phyloP scores from a whole-genome alignment of 1,140 invertebrate genomes.

The Scaptomyza graminum region DNA sequence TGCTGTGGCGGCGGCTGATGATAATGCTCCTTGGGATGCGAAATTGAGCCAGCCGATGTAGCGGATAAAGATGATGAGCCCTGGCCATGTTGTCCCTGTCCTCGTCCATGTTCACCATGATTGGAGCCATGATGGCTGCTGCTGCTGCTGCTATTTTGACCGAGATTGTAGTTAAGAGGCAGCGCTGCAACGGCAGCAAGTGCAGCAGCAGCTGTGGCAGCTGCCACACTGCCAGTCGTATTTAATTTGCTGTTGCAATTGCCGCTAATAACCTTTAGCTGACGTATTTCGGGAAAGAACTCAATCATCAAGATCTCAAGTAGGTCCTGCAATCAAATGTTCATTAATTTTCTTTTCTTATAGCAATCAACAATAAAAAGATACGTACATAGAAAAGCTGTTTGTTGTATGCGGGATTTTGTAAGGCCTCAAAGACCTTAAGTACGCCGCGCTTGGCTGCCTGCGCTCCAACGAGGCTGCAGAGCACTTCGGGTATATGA shows the following conservation, averaged over 20 bases:
- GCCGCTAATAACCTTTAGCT: slow-evolving; percentile 64
- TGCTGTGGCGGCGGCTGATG: slow-evolving; percentile 38
- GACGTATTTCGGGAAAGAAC: slow-evolving; percentile 89
- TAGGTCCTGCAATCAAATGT: slow-evolving; percentile 86
- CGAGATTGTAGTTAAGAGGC: slow-evolving; percentile 44
- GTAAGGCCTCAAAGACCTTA: slow-evolving; percentile 94
- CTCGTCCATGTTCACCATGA: background rate
- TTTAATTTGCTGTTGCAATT: slow-evolving; percentile 59
- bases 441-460: slow-evolving; percentile 92
- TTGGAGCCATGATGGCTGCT: slow-evolving; percentile 16
- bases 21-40: slow-evolving; percentile 31
- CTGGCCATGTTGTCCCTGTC: background rate
- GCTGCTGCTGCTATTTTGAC: slow-evolving; percentile 22
- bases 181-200: slow-evolving; percentile 54
- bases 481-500: slow-evolving; percentile 91
- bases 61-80: slow-evolving; percentile 3
- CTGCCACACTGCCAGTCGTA: slow-evolving; percentile 67
- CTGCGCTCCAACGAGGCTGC: slow-evolving; percentile 93
- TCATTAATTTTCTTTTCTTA: slow-evolving; percentile 32
- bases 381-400: slow-evolving; percentile 95
- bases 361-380: background rate
- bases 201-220: slow-evolving; percentile 58
- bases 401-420: slow-evolving; percentile 94
- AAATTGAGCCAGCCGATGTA: background rate
- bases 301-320: slow-evolving; percentile 89